Base-by-base conservation (phyloP, 2,113 vertebrate species). In the Elephantulus edwardii region DNA sequence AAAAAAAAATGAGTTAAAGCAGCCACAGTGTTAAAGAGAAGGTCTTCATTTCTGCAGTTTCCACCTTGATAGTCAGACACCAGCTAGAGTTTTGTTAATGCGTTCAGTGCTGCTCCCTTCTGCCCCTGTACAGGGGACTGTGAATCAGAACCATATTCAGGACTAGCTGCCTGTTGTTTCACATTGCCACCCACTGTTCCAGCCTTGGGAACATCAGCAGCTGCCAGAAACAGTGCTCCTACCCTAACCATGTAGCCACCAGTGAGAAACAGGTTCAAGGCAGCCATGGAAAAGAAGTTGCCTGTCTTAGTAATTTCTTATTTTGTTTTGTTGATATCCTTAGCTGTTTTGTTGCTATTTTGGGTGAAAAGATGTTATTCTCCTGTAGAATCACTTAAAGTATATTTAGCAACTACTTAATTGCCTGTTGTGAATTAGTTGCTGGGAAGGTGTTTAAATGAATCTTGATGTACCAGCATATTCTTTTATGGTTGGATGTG, bases 321-420 rank as follows among this genome's bases (percentile, higher is more conserved):
- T 77, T 90, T 94, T 89, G 83, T 91, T 97, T 97, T 91, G 86
- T 97, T 96, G 95, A 75, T 56, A 66, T 92, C 90, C 77, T 95
- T 95, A 91, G 94, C 85, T 93, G 68, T 60, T 95, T 46, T 91
- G 94, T 35, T 97, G 86, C 94, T 94, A 87, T 90, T 94, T 38
- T 94, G 89, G 80, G 88, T 96, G 95, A 86, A 96, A 97, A 95
- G 93, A 92, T 93, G 96, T 96, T 74, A 83, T 93, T 93, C 50
- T 84, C 95, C 94, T 96, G 88, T 90, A 95, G 91, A 88, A 83
- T 96, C 86, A 68, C 91, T 96, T 91, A 91, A 0, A 46, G 83
- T 92, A 83, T 80, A 83, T 91, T 96, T 95, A 96, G 92, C 89
- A 96, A 93, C 86, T 88, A 94, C 94, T 95, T 96, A 91, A 94